Evolutionary conservation across 1,140 invertebrate species (phyloP).

Genomic region (Laupala kohalensis): DNA sequence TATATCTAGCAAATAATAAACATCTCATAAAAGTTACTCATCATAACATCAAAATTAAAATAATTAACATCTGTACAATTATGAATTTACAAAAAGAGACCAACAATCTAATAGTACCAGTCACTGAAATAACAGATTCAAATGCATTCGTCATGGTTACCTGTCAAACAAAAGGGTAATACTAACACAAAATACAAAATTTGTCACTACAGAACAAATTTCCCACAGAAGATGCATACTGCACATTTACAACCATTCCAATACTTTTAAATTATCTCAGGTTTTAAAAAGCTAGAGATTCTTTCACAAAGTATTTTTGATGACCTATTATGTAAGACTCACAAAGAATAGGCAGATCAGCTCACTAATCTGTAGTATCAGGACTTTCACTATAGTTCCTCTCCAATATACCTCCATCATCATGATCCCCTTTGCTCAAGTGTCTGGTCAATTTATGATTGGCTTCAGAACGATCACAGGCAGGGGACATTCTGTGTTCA

Average conservation of each 20-base stretch:
- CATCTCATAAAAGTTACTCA: neutral
- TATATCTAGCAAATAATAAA: neutral
- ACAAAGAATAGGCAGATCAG: no score
- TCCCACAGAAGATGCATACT: no score
- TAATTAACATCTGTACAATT: neutral
- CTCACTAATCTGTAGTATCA: neutral
- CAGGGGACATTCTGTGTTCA: slow-evolving; percentile 11
- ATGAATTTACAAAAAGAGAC: neutral
- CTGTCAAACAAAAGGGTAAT: neutral
- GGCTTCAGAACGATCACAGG: slow-evolving; percentile 3
- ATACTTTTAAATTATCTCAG: no score
- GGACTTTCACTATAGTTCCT: slow-evolving; percentile 6
- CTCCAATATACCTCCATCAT: neutral
- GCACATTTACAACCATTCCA: no score
- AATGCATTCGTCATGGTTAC: neutral
- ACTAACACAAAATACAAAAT: neutral
- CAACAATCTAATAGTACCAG: neutral
- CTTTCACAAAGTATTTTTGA: no score
- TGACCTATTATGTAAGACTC: no score
- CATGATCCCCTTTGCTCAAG: neutral
- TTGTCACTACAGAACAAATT: no score
- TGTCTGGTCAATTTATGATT: slow-evolving; percentile 2
- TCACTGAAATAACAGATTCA: neutral
- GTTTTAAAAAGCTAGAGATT: no score
- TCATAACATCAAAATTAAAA: neutral